These are phyloP conservation scores for Irena cyanogastra DNA, from an alignment of 2,113 vertebrate species.

Conservation along the genomic window DNA sequence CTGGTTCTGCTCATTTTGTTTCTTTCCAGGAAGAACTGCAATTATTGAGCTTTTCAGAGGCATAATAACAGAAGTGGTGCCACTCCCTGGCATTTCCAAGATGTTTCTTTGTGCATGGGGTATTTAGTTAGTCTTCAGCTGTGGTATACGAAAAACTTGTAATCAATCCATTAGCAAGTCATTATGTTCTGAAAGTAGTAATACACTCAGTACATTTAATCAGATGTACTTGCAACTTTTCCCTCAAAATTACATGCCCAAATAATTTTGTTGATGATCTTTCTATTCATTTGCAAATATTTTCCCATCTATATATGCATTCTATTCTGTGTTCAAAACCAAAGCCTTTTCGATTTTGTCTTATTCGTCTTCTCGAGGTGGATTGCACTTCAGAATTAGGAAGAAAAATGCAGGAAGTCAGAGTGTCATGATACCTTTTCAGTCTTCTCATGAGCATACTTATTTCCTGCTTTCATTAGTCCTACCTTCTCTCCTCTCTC, in stretches of 20 bases:
- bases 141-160: not conserved
- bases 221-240: not conserved
- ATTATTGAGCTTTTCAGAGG: conserved; percentile 6
- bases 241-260: not conserved
- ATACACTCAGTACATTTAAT: not conserved
- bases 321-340: not conserved
- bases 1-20: not conserved
- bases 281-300: not conserved
- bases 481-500: not conserved
- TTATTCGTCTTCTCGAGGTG: not conserved
- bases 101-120: not conserved
- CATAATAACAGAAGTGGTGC: not conserved
- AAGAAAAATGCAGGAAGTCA: not conserved
- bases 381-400: not conserved
- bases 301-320: not conserved
- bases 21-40: conserved; percentile 10
- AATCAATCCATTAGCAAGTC: conserved; percentile 32
- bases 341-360: not conserved
- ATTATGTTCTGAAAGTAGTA: conserved; percentile 13
- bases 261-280: conserved; percentile 13
- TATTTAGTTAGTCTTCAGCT: conserved; percentile 7
- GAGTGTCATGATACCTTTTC: not conserved
- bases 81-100: not conserved
- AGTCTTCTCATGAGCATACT: not conserved
- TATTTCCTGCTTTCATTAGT: not conserved